Evolutionary conservation across 2,888 invertebrate species (phyloP), one percentile per base, ranked within the genome.

Genomic region (Liposcelis brunnea): DNA sequence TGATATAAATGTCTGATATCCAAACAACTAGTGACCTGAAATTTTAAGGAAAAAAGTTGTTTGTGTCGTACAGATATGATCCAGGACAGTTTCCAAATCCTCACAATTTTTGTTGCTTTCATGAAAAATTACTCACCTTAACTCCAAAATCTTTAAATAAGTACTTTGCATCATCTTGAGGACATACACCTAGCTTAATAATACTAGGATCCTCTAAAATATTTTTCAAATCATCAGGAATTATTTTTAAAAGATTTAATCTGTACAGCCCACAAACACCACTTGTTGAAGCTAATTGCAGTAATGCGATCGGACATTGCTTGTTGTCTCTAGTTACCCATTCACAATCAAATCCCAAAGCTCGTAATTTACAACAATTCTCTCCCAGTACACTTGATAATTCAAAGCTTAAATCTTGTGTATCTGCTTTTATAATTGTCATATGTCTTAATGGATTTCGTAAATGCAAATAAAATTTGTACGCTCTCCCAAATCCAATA

Each of bases 301-400:
- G 57, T 4, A 85, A 58, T 0, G 83, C 77, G 8, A 82, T 72
- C 0, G 78, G 75, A 1, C 68, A 64, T 4, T 72, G 62, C 40
- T 60, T 63, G 0, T 73, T 73, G n/a, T 69, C n/a, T n/a, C n/a
- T 67, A 1, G 74, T 75, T 1, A 79, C 77, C 85, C 84, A 85
- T 61, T 85, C 85, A 60, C 84, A 84, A 57, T 85, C 85, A 56
- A 85, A 77, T 5, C 85, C 85, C 31, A 85, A 56, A 38, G 52
- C 46, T 42, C 11, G 44, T 12, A 18, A 18, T 19, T n/a, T n/a
- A n/a, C n/a, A n/a, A n/a, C n/a, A n/a, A n/a, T n/a, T n/a, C n/a
- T n/a, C n/a, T n/a, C n/a, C n/a, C n/a, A n/a, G n/a, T n/a, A n/a
- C n/a, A n/a, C n/a, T n/a, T n/a, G n/a, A n/a, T n/a, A n/a, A n/a